phyloP scores from a whole-genome alignment of 2,113 vertebrate genomes.

The Hydrochoerus hydrochaeris region DNA sequence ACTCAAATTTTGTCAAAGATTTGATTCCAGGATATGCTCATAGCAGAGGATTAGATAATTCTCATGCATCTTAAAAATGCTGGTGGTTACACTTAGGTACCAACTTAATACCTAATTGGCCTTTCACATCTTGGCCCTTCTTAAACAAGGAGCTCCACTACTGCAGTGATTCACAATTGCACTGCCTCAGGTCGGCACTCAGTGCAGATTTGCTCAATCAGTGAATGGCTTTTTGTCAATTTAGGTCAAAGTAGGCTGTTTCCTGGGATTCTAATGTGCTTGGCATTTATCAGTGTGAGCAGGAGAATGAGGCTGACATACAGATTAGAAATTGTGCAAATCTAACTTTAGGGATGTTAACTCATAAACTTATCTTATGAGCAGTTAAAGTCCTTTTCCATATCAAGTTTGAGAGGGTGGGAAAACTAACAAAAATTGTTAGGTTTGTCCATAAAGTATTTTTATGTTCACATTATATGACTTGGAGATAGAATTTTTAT shows the following conservation, averaged over 20 bases:
- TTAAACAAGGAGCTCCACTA: background rate
- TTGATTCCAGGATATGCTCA: background rate
- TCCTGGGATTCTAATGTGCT: background rate
- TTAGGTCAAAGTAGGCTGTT: background rate
- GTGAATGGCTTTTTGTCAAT: background rate
- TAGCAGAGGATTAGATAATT: background rate
- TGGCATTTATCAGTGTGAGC: background rate
- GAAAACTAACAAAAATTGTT: constrained; percentile 28
- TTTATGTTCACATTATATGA: background rate
- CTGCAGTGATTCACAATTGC: background rate
- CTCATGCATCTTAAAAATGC: background rate
- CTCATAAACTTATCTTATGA: constrained; percentile 10
- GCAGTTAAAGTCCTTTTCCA: background rate
- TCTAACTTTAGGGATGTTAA: background rate
- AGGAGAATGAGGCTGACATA: background rate
- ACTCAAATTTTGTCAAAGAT: background rate
- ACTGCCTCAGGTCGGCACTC: background rate
- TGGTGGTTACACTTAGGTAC: background rate
- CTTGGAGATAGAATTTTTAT: constrained; percentile 34
- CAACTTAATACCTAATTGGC: background rate
- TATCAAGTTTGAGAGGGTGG: background rate
- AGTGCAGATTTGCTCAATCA: background rate
- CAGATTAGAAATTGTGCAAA: background rate
- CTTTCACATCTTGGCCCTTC: background rate
- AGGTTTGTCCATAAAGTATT: background rate